Base-by-base conservation (phyloP, 30 jellyfish, hydroid and myxozoan genomes). In the Pelagia noctiluca region DNA sequence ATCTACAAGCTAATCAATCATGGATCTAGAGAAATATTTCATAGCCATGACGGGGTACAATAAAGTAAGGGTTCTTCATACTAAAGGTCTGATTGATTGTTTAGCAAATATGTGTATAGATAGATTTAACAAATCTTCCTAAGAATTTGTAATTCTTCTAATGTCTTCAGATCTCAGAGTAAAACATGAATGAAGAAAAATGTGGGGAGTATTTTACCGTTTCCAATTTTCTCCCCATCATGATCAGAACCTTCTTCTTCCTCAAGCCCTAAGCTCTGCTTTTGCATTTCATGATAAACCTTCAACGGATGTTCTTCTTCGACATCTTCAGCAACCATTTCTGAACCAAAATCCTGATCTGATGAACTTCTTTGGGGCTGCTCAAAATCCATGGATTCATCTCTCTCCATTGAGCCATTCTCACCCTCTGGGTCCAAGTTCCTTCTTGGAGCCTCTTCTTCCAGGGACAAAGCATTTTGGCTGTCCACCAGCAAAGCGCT, bases 271-370 rank as follows among this genome's bases (percentile, higher is more conserved):
- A 84, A 85, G 31, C 67, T 78, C 37, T 71, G 63, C 36, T 80
- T 78, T 33, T 78, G 64, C 75, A 91, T 80, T 29, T 85, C 78
- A 35, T 68, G 85, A 69, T 84, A 91, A 88, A 85, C 78, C 60
- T 95, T 95, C 98, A 96, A 91, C 36, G 96, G 95, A 31, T 8
- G 94, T 38, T 47, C 94, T 75, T 24, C 63, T 1, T 50, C 80
- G 48, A 68, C 82, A 3, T n/a, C 80, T 50, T 83, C 82, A 62
- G 50, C 85, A 24, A 52, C 82, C 68, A 50, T 46, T 22, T 35
- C 8, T 4, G 32, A 36, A 24, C 67, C 84, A 3, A 18, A 28
- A 37, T 26, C 8, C 73, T 25, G 11, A 13, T 65, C 63, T 3
- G 68, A 50, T 0, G 69, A n/a, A n/a, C 21, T 30, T 30, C 21